phyloP scores from a whole-genome alignment of 2,888 invertebrate genomes.

The Mythimna ferrago region DNA sequence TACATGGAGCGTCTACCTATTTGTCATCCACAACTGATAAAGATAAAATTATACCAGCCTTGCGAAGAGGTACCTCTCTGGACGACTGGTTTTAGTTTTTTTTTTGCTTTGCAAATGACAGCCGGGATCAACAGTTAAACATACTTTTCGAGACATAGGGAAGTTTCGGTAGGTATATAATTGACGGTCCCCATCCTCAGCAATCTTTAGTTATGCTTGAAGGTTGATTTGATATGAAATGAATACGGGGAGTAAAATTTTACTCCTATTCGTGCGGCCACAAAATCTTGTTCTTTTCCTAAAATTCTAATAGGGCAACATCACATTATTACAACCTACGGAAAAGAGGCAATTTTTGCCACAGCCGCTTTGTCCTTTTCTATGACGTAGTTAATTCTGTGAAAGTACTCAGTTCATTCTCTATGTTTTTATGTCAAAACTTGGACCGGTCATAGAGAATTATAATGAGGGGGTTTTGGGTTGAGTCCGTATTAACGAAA shows the following conservation, averaged over 20 bases:
- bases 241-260: too few relatives aligned
- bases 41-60: too few relatives aligned
- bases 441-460: conserved; percentile 48
- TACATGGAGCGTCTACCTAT: too few relatives aligned
- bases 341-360: neutral
- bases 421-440: conserved; percentile 24
- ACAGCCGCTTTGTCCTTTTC: neutral
- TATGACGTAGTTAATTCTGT: neutral
- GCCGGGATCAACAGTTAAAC: too few relatives aligned
- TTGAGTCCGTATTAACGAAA: conserved; percentile 38
- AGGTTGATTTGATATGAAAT: too few relatives aligned
- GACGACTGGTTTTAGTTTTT: too few relatives aligned
- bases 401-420: neutral
- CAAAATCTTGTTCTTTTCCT: neutral
- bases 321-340: neutral
- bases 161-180: too few relatives aligned
- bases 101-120: too few relatives aligned
- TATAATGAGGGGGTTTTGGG: conserved; percentile 50
- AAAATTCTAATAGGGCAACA: neutral
- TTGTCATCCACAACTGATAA: neutral
- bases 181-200: too few relatives aligned
- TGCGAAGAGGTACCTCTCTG: too few relatives aligned
- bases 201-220: too few relatives aligned
- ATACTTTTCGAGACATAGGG: too few relatives aligned
- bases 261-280: neutral